These are phyloP conservation scores for Dicentrarchus labrax DNA, from an alignment of 2,113 vertebrate species.

Conservation along the genomic window DNA sequence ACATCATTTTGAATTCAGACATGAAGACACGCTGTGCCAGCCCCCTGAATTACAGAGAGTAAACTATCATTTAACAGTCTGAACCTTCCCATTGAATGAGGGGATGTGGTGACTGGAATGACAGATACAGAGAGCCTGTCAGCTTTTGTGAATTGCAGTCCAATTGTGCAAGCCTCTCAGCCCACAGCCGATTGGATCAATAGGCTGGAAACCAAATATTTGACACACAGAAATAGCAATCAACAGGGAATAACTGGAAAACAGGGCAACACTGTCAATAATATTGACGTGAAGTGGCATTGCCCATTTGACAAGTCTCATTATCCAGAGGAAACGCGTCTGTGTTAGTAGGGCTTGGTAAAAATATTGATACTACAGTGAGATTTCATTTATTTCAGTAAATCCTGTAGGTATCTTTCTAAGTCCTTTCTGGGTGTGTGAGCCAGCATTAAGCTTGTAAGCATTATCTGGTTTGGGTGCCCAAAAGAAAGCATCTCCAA, in stretches of 20 bases:
- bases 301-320: slow-evolving; percentile 35
- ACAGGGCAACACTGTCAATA: slow-evolving; percentile 39
- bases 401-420: not conserved
- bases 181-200: slow-evolving; percentile 47
- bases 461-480: not conserved
- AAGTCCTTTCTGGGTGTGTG: not conserved
- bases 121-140: slow-evolving; percentile 42
- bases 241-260: slow-evolving; percentile 35
- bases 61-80: slow-evolving; percentile 55
- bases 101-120: slow-evolving; percentile 7
- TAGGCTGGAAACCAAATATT: slow-evolving; percentile 61
- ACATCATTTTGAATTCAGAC: slow-evolving; percentile 46
- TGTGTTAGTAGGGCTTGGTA: not conserved
- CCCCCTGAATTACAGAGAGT: slow-evolving; percentile 20
- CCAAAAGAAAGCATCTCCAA: not conserved
- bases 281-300: slow-evolving; percentile 34
- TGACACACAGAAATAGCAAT: slow-evolving; percentile 54
- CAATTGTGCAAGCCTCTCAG: slow-evolving; percentile 25
- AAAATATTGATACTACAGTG: not conserved
- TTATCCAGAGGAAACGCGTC: slow-evolving; percentile 23
- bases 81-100: slow-evolving; percentile 24
- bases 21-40: not conserved
- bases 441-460: not conserved
- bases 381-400: not conserved
- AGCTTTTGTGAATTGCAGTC: slow-evolving; percentile 44